phyloP scores from a whole-genome alignment of 2,113 vertebrate species.

The Pavo muticus region DNA sequence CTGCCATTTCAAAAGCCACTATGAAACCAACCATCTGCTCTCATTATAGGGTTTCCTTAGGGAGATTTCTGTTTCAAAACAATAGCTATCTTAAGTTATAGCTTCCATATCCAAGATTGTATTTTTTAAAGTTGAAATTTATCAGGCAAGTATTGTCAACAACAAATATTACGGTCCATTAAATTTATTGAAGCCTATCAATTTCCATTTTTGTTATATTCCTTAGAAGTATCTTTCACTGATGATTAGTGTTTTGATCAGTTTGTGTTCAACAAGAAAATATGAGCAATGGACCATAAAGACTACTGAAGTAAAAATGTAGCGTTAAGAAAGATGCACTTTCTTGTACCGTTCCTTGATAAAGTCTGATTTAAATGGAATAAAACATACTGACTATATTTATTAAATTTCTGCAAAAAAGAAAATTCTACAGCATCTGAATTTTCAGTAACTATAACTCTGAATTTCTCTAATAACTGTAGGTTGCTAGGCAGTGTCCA shows the following conservation, averaged over 20 bases:
- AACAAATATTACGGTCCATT: neutral
- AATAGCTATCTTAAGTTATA: neutral
- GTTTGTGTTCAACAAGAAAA: neutral
- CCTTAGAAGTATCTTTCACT: neutral
- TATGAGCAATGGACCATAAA: neutral
- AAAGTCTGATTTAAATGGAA: neutral
- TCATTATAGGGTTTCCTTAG: neutral
- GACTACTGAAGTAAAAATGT: neutral
- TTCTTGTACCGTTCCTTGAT: neutral
- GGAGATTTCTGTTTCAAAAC: neutral
- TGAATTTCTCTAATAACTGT: neutral
- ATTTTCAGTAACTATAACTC: conserved; percentile 1
- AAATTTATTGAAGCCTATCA: neutral
- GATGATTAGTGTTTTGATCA: neutral
- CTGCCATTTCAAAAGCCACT: neutral
- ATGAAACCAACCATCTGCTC: neutral
- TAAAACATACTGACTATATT: neutral
- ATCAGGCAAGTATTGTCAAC: neutral
- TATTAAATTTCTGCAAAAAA: neutral
- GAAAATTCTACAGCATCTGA: neutral
- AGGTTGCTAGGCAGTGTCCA: neutral
- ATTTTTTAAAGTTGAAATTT: neutral
- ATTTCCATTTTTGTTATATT: neutral
- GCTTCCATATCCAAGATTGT: neutral
- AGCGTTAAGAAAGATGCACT: neutral